phyloP scores from a whole-genome alignment of 2,797 vertebrate genomes.

The Gephyroberyx darwinii region DNA sequence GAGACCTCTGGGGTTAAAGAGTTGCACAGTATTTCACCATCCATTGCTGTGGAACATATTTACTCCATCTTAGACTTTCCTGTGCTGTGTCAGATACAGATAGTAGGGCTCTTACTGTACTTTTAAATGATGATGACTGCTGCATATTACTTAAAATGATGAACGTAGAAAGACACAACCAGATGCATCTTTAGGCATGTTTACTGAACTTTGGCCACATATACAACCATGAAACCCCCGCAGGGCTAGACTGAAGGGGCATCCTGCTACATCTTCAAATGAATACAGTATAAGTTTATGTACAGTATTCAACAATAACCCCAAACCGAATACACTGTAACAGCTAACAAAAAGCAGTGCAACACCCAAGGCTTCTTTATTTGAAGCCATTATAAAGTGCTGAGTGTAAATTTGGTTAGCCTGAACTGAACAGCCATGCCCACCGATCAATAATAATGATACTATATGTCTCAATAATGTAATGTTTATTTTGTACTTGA shows the following conservation, averaged over 20 bases:
- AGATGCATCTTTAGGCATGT: constrained; percentile 32
- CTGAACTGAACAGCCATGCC: constrained; percentile 4
- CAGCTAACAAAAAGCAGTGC: neutral
- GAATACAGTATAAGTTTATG: constrained; percentile 24
- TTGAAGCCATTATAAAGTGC: constrained; percentile 2
- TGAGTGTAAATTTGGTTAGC: constrained; percentile 8
- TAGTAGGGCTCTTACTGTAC: constrained; percentile 8
- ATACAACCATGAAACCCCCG: constrained; percentile 8
- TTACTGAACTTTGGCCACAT: constrained; percentile 19
- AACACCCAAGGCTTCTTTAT: constrained; percentile 22
- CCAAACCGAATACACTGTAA: constrained; percentile 17
- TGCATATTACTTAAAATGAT: neutral
- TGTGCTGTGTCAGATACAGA: constrained; percentile 5
- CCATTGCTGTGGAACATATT: constrained; percentile 8
- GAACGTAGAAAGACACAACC: neutral
- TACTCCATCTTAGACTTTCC: constrained; percentile 13
- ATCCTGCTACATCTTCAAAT: constrained; percentile 26
- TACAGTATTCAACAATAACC: constrained; percentile 24
- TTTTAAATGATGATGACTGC: constrained; percentile 35
- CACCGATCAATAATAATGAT: no score
- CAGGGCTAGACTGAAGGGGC: constrained; percentile 8
- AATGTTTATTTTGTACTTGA: no score
- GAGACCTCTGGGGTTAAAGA: constrained; percentile 28
- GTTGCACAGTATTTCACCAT: constrained; percentile 3
- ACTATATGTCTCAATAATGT: no score